Evolutionary conservation across 1,140 invertebrate genomes (phyloP).

Genomic region (Drosophila erecta): DNA sequence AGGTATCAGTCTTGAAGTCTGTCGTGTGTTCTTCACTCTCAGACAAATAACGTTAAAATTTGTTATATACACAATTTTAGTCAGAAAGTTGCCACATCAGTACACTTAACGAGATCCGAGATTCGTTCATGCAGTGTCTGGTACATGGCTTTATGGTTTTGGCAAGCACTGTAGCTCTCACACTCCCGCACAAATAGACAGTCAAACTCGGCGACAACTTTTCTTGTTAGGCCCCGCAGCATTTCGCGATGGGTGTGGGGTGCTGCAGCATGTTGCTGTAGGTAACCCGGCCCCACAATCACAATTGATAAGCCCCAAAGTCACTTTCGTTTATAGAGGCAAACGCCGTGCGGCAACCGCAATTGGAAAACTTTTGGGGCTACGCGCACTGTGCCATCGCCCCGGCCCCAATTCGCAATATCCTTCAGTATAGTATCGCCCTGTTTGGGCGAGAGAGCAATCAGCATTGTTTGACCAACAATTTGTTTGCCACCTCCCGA

Average conservation of each 20-base stretch:
- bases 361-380: constrained; percentile 72
- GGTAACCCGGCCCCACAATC: constrained; percentile 59
- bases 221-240: constrained; percentile 72
- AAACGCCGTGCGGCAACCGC: constrained; percentile 34
- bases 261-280: not conserved
- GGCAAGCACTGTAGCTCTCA: constrained; percentile 23
- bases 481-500: constrained; percentile 30
- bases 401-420: not conserved
- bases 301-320: constrained; percentile 81
- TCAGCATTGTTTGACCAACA: constrained; percentile 54
- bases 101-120: not conserved
- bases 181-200: constrained; percentile 29
- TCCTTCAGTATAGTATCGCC: constrained; percentile 9
- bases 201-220: constrained; percentile 49
- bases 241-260: constrained; percentile 53
- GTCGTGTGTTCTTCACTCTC: too few species aligned
- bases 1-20: too few species aligned
- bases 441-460: constrained; percentile 21
- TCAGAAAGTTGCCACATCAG: too few species aligned
- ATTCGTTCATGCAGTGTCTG: not conserved
- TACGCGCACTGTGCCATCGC: constrained; percentile 1
- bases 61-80: not conserved
- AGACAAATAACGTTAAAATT: too few species aligned
- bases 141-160: not conserved
- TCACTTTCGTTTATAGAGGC: constrained; percentile 69